Conservation (phyloP, 2,888 invertebrate genomes). For the Enchytraeus crypticus region DNA sequence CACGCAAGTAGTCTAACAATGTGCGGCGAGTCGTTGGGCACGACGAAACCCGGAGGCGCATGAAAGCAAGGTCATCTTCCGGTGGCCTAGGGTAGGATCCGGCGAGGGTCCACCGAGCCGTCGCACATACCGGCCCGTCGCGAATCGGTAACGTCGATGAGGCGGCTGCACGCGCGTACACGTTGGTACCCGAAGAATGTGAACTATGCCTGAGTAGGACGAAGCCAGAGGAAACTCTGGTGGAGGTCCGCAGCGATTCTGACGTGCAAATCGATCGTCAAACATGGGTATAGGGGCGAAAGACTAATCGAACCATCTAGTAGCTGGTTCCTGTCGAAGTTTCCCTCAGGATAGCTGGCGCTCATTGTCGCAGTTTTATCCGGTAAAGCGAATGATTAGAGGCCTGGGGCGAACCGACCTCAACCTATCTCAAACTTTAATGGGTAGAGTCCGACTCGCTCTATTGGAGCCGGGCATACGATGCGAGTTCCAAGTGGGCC, state of each 20-base stretch:
- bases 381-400: too few species aligned
- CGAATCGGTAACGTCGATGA: constrained; percentile 25
- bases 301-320: too few species aligned
- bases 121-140: constrained; percentile 58
- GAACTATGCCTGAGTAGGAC: constrained; percentile 65
- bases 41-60: constrained; percentile 25
- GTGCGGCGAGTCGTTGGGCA: too few species aligned
- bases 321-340: too few species aligned
- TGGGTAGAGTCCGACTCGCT: too few species aligned
- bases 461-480: constrained; percentile 55
- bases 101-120: constrained; percentile 20
- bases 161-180: constrained; percentile 57
- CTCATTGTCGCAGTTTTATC: too few species aligned
- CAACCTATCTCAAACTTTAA: constrained; percentile 71
- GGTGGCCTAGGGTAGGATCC: constrained; percentile 36
- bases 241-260: too few species aligned
- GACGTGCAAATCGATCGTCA: too few species aligned
- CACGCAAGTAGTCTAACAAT: constrained; percentile 61
- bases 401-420: too few species aligned
- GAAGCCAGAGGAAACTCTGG: too few species aligned
- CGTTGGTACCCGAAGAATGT: constrained; percentile 65
- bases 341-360: too few species aligned
- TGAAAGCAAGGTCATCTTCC: constrained; percentile 29
- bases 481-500: constrained; percentile 55
- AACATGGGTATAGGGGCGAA: too few species aligned